Base-by-base conservation (phyloP, 2,888 invertebrate genomes). In the Aproaerema taeniolella region DNA sequence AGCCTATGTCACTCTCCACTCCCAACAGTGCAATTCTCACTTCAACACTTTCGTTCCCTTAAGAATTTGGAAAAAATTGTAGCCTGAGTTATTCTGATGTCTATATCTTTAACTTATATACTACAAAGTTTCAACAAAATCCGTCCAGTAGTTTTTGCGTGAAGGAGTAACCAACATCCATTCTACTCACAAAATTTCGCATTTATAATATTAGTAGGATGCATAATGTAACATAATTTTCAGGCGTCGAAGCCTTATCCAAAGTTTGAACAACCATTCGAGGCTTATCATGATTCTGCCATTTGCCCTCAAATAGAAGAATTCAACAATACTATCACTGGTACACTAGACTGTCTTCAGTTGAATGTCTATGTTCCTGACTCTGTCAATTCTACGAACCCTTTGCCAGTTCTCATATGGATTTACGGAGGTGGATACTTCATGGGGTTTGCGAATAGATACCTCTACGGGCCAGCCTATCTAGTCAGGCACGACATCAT, bases 401-500 rank as follows among this genome's bases (percentile, higher is more conserved):
- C 37, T 0, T 41, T 74, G 0, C 70, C 77, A 11, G 73, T 78
- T 2, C 53, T 77, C 43, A 50, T 74, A 2, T 69, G 52, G 58
- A 49, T 77, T 2, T 55, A 71, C 10, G 75, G 74, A 15, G 77
- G 75, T 3, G 49, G 40, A 2, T 75, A 68, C 25, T 36, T 3
- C 1, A 36, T 16, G 6, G 73, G 74, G 7, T 45, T 26, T 14
- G 51, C 55, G 5, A 45, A 49, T 1, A 61, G 53, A 47, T 39
- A 43, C 1, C 0, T 50, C 1, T 61, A 46, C 35, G 67, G 65
- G 0, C 69, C 77, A 3, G 58, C 47, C 31, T 69, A 52, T 35
- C 43, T 75, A 9, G 56, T 75, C 5, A 59, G 54, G 36, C 67
- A 74, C 49, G 59, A 69, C 12, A 56, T 78, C 12, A 62, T 77